Base-by-base conservation (phyloP, 1,140 invertebrate genomes). In the Tigriopus japonicus region DNA sequence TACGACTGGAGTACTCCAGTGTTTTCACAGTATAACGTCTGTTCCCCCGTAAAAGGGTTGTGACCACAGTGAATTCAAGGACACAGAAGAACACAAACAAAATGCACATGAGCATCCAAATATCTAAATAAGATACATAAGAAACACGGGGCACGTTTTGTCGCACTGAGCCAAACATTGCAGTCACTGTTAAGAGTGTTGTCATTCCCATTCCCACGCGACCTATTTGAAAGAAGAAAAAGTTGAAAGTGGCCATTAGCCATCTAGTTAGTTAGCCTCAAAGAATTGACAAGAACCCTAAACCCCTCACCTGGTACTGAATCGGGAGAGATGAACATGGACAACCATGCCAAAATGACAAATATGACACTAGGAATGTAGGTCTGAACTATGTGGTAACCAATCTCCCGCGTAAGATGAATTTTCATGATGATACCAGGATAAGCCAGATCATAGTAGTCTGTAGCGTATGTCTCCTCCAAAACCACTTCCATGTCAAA, bases 151-250 rank as follows among this genome's bases (percentile, higher is more conserved):
- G 58, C 14, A 59, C 58, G 24, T 49, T 59, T 52, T 59, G 41
- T 59, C 58, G n/a, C 12, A 49, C 43, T 10, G 28, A 19, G 14
- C 14, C 43, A 59, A 59, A 59, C 58, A 59, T 59, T 6, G 58
- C 58, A 5, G 58, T 59, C 13, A 49, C 14, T 35, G 58, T 59
- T 3, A 59, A 24, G 13, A 59, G 15, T n/a, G 58, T 59, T 2
- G 58, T 59, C 58, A 59, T 59, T 12, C 41, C 58, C 58, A 59
- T 59, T 13, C 42, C 43, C 19, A 59, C 58, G 12, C 58, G 28
- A 1, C 58, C 58, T 54, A 14, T 21, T 21, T 2, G 45, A 9
- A 5, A 5, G 28, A 35, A 35, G 28, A 35, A 9, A 35, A 9
- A 9, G 28, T 3, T 35, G 28, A 35, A 9, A 35, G 28, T 5